These are phyloP conservation scores for Colaptes auratus DNA, from an alignment of 2,113 vertebrate genomes.

Conservation along the genomic window DNA sequence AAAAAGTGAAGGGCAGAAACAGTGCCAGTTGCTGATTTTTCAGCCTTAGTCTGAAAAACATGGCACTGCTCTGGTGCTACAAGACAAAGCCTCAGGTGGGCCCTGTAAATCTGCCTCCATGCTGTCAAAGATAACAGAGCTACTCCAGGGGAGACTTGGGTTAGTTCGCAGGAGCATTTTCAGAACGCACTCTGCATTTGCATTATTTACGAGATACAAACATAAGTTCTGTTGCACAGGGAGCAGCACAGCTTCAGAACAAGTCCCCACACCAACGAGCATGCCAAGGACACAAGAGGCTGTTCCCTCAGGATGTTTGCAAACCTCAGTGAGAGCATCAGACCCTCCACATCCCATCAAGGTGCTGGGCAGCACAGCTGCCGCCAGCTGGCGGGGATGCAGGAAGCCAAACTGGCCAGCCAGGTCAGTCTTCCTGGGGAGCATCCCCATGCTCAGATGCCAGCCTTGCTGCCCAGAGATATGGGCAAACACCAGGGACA, in stretches of 20 bases:
- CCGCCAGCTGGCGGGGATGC: rapidly evolving
- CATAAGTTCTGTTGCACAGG: neutral
- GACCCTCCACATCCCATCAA: neutral
- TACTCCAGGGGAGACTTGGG: neutral
- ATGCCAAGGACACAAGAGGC: neutral
- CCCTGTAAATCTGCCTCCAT: constrained; percentile 2
- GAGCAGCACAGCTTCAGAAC: neutral
- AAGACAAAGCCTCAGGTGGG: constrained; percentile 26
- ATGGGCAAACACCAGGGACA: neutral
- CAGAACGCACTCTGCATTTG: neutral
- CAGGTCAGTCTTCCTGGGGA: rapidly evolving
- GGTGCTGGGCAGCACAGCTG: rapidly evolving
- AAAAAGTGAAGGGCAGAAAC: neutral
- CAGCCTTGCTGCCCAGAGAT: neutral
- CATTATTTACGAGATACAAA: neutral
- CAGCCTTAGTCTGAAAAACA: constrained; percentile 4
- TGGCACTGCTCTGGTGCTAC: neutral
- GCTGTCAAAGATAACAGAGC: constrained; percentile 26
- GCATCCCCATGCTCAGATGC: rapidly evolving
- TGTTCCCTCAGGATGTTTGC: neutral
- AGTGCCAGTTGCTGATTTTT: neutral
- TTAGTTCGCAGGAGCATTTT: neutral
- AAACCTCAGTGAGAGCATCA: neutral
- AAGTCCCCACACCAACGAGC: neutral
- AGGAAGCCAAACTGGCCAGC: rapidly evolving